These are phyloP conservation scores for Alfaro cultratus DNA, from an alignment of 2,797 vertebrate species.

Conservation along the genomic window DNA sequence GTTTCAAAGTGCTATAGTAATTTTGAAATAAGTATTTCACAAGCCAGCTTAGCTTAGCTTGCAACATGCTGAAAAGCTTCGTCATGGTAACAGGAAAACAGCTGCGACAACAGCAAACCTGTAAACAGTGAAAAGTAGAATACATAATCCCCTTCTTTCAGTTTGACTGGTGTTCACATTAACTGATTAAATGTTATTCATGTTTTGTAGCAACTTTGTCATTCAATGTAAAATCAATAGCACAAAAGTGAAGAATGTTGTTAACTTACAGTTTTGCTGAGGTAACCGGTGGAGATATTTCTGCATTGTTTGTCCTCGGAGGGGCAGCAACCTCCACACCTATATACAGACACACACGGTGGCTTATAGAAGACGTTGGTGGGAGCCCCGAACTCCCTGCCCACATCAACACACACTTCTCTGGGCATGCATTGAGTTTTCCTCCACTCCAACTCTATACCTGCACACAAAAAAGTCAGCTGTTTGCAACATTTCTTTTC, in stretches of 20 bases:
- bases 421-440: constrained; percentile 96
- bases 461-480: constrained; percentile 78
- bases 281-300: constrained; percentile 93
- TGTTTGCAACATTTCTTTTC: constrained; percentile 8
- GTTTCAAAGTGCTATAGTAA: neutral
- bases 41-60: neutral
- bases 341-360: constrained; percentile 98
- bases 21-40: neutral
- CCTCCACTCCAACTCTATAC: constrained; percentile 98
- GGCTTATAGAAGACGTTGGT: constrained; percentile 99
- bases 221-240: neutral
- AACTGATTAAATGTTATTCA: neutral
- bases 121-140: neutral
- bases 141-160: neutral
- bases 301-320: constrained; percentile 95
- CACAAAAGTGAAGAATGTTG: neutral
- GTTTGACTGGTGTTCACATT: neutral
- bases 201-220: neutral
- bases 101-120: neutral
- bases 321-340: constrained; percentile 99
- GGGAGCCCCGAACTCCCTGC: constrained; percentile 95
- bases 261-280: constrained; percentile 95
- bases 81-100: neutral
- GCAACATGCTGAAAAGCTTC: neutral
- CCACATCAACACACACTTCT: constrained; percentile 98